These are phyloP conservation scores for Drosophila obscura DNA, from an alignment of 1,140 invertebrate genomes.

Conservation along the genomic window DNA sequence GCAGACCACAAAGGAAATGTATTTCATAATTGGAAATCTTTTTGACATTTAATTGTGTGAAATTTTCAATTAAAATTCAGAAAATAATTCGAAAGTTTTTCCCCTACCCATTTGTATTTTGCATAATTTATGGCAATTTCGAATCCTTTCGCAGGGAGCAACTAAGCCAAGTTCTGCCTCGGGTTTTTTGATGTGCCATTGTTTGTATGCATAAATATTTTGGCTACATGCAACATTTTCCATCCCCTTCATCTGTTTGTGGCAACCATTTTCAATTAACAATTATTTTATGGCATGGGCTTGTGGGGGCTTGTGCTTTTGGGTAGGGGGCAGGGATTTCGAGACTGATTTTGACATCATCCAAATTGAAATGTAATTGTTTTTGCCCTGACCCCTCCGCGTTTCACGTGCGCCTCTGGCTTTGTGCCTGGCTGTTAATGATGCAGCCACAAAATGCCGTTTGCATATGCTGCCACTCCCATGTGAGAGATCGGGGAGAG, in stretches of 20 bases:
- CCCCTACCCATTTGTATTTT: neutral
- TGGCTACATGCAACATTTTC: conserved; percentile 50
- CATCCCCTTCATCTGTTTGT: conserved; percentile 32
- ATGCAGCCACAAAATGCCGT: conserved; percentile 79
- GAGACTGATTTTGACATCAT: conserved; percentile 72
- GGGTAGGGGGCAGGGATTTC: conserved; percentile 11
- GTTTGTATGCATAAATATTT: conserved; percentile 76
- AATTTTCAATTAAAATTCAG: conserved; percentile 79
- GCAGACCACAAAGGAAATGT: neutral
- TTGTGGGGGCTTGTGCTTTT: neutral
- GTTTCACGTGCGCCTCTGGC: neutral
- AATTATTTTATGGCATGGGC: conserved; percentile 54
- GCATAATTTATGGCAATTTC: conserved; percentile 74
- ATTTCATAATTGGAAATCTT: conserved; percentile 24
- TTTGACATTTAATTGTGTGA: conserved; percentile 67
- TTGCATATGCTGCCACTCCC: conserved; percentile 72
- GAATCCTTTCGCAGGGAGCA: conserved; percentile 1
- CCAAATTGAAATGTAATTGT: conserved; percentile 81
- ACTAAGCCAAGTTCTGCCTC: conserved; percentile 19
- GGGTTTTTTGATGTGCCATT: conserved; percentile 52
- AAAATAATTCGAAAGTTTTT: conserved; percentile 48
- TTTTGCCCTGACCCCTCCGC: conserved; percentile 32
- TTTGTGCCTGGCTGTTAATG: conserved; percentile 62
- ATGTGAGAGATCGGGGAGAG: conserved; percentile 15
- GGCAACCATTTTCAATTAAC: conserved; percentile 76